These are phyloP conservation scores for Blennius ocellaris DNA, from an alignment of 2,113 vertebrate genomes.

Conservation along the genomic window DNA sequence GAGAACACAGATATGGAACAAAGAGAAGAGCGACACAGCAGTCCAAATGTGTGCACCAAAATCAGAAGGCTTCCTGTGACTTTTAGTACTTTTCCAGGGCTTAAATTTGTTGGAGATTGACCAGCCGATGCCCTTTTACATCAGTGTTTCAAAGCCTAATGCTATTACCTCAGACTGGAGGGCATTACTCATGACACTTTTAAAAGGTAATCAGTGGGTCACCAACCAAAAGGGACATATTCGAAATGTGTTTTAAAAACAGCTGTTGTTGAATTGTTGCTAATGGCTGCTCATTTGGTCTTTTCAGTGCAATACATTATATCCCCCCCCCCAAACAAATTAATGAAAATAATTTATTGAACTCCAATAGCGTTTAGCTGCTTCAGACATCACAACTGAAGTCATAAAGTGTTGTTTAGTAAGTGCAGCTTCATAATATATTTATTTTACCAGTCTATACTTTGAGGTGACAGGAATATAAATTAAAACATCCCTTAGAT, in stretches of 20 bases:
- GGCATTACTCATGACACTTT: neutral
- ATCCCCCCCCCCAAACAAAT: too few species aligned
- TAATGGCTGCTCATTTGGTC: too few species aligned
- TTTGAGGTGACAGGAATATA: too few species aligned
- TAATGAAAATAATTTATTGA: too few species aligned
- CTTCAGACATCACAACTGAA: too few species aligned
- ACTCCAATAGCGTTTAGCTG: too few species aligned
- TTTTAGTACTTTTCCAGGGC: neutral
- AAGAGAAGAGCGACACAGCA: neutral
- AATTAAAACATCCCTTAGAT: too few species aligned
- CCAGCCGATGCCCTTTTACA: slow-evolving; percentile 4
- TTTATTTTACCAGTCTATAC: neutral
- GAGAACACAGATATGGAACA: neutral
- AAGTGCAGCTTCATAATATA: too few species aligned
- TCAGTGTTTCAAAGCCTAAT: slow-evolving; percentile 9
- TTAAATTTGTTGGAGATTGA: slow-evolving; percentile 3
- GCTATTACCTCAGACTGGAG: slow-evolving; percentile 4
- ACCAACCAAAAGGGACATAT: neutral
- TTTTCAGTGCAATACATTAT: too few species aligned
- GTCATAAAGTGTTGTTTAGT: too few species aligned
- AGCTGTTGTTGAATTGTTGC: neutral
- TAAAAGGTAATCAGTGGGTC: slow-evolving; percentile 1
- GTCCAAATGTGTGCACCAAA: neutral
- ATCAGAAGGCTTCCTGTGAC: neutral
- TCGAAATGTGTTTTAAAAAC: neutral